phyloP scores from a whole-genome alignment of 2,797 vertebrate species.

The Cyprinodon diabolis region DNA sequence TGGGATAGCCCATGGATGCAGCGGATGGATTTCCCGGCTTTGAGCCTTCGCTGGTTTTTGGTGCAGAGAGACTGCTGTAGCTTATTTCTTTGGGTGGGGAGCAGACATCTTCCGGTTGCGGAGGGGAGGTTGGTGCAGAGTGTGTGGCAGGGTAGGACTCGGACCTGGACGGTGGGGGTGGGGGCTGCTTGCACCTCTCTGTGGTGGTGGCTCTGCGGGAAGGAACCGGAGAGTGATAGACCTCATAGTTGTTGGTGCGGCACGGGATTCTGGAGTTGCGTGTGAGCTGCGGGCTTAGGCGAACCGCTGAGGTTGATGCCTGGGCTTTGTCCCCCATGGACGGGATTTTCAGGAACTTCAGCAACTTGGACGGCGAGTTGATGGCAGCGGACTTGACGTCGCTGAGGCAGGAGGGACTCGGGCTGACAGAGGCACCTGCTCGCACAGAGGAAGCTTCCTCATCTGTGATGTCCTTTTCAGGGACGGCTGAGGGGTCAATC shows the following conservation, averaged over 20 bases:
- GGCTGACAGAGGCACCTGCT: slow-evolving; percentile 78
- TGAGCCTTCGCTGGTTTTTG: slow-evolving; percentile 64
- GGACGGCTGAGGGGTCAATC: slow-evolving; percentile 50
- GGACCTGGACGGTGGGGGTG: slow-evolving; percentile 75
- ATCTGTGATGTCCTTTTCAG: slow-evolving; percentile 60
- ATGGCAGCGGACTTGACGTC: slow-evolving; percentile 81
- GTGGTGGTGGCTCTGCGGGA: slow-evolving; percentile 82
- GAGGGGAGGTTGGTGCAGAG: slow-evolving; percentile 80
- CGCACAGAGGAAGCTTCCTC: slow-evolving; percentile 71
- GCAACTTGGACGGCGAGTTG: slow-evolving; percentile 88
- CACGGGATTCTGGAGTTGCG: slow-evolving; percentile 93
- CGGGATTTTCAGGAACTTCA: slow-evolving; percentile 91
- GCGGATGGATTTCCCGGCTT: slow-evolving; percentile 50
- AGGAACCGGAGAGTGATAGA: slow-evolving; percentile 87
- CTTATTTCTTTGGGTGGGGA: slow-evolving; percentile 71
- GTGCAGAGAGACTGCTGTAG: slow-evolving; percentile 74
- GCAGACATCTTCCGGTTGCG: slow-evolving; percentile 74
- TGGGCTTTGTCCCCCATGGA: slow-evolving; percentile 83
- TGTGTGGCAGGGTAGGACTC: slow-evolving; percentile 81
- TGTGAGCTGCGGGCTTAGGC: slow-evolving; percentile 91
- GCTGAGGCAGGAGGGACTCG: slow-evolving; percentile 81
- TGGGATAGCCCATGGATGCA: slow-evolving; percentile 54
- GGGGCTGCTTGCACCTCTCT: slow-evolving; percentile 79
- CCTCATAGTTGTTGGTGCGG: slow-evolving; percentile 90
- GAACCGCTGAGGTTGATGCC: slow-evolving; percentile 77